These are phyloP conservation scores for Lydus trimaculatus DNA, from an alignment of 2,888 invertebrate species.

Conservation along the genomic window DNA sequence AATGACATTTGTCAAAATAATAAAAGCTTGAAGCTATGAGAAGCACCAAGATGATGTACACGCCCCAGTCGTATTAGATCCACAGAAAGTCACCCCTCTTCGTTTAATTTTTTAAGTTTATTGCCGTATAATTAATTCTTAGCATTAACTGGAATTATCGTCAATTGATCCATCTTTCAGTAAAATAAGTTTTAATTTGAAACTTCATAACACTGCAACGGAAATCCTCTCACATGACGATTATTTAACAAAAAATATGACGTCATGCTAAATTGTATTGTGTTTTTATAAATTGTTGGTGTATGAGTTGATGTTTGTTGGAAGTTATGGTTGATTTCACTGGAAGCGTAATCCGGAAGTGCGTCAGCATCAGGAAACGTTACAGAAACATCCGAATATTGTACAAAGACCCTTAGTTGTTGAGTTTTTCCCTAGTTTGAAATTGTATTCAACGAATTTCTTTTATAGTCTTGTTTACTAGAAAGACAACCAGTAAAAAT, in stretches of 20 bases:
- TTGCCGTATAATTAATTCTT: not conserved
- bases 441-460: slow-evolving; percentile 42
- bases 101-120: too few species aligned
- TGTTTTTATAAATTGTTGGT: not conserved
- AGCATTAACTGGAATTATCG: not conserved
- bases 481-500: not conserved
- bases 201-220: too few species aligned
- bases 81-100: too few species aligned
- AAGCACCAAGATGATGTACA: slow-evolving; percentile 15
- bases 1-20: slow-evolving; percentile 60
- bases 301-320: not conserved
- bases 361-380: slow-evolving; percentile 46
- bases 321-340: slow-evolving; percentile 24
- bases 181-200: too few species aligned
- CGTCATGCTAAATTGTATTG: not conserved
- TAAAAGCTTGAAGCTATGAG: slow-evolving; percentile 44
- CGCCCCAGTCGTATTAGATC: not conserved
- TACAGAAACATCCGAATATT: slow-evolving; percentile 41
- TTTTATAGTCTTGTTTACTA: slow-evolving; percentile 48
- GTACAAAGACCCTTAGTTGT: slow-evolving; percentile 22
- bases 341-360: slow-evolving; percentile 38
- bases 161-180: too few species aligned
- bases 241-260: too few species aligned
- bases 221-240: too few species aligned
- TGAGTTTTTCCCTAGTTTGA: slow-evolving; percentile 31